Conservation (phyloP, 2,113 vertebrate genomes). For the Ictalurus punctatus region DNA sequence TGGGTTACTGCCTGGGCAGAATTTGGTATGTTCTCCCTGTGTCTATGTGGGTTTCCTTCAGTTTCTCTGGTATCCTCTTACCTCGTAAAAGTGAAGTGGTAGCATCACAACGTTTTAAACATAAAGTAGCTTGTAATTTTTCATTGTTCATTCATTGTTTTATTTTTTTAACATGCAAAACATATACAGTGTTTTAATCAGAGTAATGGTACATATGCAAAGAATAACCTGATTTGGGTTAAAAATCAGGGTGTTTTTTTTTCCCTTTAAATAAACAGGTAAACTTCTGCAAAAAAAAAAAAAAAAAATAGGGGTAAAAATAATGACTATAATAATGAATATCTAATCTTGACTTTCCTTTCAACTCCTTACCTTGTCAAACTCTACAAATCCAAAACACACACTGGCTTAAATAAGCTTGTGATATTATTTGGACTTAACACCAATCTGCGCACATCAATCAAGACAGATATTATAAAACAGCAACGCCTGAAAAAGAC, state of each 20-base stretch:
- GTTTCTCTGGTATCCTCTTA: background rate
- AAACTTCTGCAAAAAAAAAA: background rate
- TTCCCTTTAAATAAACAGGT: background rate
- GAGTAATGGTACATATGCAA: background rate
- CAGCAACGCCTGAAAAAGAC: background rate
- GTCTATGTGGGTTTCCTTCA: background rate
- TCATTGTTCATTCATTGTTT: background rate
- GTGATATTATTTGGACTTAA: background rate
- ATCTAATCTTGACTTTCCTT: background rate
- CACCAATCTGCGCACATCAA: background rate
- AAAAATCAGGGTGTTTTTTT: background rate
- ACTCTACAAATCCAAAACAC: background rate
- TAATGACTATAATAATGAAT: background rate
- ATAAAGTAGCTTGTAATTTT: background rate
- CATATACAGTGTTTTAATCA: background rate
- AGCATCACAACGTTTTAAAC: background rate
- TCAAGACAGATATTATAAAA: background rate
- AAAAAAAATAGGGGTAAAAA: background rate
- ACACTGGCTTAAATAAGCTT: background rate
- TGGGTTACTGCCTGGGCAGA: background rate
- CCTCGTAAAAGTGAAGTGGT: background rate
- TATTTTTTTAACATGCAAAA: background rate
- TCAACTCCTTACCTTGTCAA: background rate
- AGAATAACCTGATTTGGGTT: background rate
- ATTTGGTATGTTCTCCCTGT: background rate